Evolutionary conservation across 2,888 invertebrate species (phyloP).

Genomic region (Orchesella flavescens): DNA sequence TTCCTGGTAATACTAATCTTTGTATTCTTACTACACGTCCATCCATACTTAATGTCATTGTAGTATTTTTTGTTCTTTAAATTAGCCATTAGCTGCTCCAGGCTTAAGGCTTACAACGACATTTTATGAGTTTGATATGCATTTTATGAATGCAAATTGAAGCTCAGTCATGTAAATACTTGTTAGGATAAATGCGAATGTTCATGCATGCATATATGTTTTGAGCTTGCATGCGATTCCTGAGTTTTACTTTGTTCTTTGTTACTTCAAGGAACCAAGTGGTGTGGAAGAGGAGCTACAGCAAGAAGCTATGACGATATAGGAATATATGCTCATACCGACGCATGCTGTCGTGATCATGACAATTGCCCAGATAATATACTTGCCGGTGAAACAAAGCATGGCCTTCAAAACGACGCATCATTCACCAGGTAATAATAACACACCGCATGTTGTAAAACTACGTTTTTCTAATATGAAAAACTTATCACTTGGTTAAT

Average conservation of each 20-base stretch:
- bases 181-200: no score
- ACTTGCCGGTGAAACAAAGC: constrained; percentile 77
- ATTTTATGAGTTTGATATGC: no score
- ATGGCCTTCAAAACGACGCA: constrained; percentile 80
- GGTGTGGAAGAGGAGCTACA: constrained; percentile 83
- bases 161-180: not conserved
- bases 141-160: no score
- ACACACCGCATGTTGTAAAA: not conserved
- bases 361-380: constrained; percentile 81
- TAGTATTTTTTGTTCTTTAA: no score
- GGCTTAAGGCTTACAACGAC: no score
- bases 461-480: not conserved
- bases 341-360: constrained; percentile 81
- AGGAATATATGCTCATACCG: constrained; percentile 80
- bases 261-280: constrained; percentile 79
- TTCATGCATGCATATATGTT: no score
- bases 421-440: constrained; percentile 79
- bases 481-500: not conserved
- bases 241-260: not conserved
- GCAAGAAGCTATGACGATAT: constrained; percentile 78
- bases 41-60: no score
- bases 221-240: no score
- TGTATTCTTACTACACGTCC: not conserved
- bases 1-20: constrained; percentile 66
- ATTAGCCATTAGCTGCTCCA: no score